A percentile compares a stretch with the other conserved stretches of the same genome.
Conservation (phyloP, 2,888 invertebrate species). For the Arenicola marina region DNA sequence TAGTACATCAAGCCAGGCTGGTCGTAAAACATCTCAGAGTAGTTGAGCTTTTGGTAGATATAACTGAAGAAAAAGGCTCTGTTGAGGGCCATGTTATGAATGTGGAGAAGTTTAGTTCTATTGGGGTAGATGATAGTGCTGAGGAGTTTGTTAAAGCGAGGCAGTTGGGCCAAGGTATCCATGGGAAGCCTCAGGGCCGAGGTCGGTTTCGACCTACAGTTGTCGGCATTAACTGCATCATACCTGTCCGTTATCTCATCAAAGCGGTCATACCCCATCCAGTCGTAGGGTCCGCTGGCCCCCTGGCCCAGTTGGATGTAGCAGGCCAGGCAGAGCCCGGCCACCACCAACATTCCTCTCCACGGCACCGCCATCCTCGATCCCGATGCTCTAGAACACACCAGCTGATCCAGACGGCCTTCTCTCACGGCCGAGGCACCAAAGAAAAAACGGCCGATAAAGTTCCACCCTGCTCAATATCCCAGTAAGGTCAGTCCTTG, state of each 20-base stretch:
- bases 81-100: slow-evolving; percentile 96
- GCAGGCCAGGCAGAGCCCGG: background rate
- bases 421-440: background rate
- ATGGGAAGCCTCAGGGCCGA: slow-evolving; percentile 82
- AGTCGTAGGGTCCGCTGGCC: slow-evolving; percentile 66
- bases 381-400: background rate
- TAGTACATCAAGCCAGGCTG: slow-evolving; percentile 99
- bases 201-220: slow-evolving; percentile 86
- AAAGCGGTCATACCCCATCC: slow-evolving; percentile 88
- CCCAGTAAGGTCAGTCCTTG: too few species aligned
- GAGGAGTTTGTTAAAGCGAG: slow-evolving; percentile 65
- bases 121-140: slow-evolving; percentile 78
- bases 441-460: too few species aligned
- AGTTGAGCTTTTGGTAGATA: slow-evolving; percentile 40
- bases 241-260: slow-evolving; percentile 85
- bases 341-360: background rate
- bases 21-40: slow-evolving; percentile 58
- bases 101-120: slow-evolving; percentile 82
- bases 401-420: background rate
- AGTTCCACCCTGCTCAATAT: too few species aligned
- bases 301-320: background rate
- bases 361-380: background rate
- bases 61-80: slow-evolving; percentile 85
- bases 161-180: slow-evolving; percentile 77
- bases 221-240: slow-evolving; percentile 82